Conservation (phyloP, 2,113 vertebrate genomes). For the Mellivora capensis region DNA sequence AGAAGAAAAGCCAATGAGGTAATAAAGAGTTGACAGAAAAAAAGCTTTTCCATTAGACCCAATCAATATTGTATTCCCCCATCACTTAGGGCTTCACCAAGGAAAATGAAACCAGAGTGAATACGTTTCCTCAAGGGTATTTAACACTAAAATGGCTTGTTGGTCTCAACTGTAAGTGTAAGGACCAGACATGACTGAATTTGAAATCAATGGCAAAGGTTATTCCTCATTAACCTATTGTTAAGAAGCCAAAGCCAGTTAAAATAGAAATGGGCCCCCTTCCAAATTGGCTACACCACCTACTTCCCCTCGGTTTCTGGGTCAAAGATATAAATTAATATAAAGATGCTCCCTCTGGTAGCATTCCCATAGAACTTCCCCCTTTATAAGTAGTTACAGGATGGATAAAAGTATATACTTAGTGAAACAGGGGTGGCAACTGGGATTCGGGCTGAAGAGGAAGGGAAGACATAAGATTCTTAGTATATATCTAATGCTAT, state of each 20-base stretch:
- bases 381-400: not conserved
- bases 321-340: not conserved
- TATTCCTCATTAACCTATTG: slow-evolving; percentile 52
- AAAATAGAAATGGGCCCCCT: not conserved
- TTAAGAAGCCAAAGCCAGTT: slow-evolving; percentile 32
- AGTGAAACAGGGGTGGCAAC: not conserved
- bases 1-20: slow-evolving; percentile 14
- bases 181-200: slow-evolving; percentile 25
- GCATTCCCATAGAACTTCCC: not conserved
- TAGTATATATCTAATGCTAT: not conserved
- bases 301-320: not conserved
- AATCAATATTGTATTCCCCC: slow-evolving; percentile 59
- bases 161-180: slow-evolving; percentile 50
- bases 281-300: not conserved
- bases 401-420: not conserved
- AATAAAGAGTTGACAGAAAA: slow-evolving; percentile 54
- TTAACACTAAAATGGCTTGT: slow-evolving; percentile 47
- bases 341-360: not conserved
- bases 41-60: slow-evolving; percentile 54
- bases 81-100: slow-evolving; percentile 15
- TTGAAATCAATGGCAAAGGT: slow-evolving; percentile 58
- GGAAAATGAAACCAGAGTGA: slow-evolving; percentile 24
- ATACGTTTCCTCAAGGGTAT: slow-evolving; percentile 30
- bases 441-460: not conserved
- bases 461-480: not conserved